Base-by-base conservation (phyloP, 2,888 invertebrate genomes). In the Heliconius erato region DNA sequence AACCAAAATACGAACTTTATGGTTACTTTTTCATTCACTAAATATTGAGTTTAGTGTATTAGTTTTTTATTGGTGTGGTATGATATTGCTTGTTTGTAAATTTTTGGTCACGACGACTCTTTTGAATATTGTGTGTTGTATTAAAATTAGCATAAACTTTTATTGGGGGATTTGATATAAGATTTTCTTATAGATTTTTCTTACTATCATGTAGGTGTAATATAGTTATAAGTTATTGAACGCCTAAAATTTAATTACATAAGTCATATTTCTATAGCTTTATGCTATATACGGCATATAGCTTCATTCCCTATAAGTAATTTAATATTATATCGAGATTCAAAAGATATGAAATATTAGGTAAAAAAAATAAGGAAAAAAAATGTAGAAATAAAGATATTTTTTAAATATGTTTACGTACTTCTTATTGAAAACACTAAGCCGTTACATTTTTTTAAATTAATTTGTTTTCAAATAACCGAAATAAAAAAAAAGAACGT, bases 1-100 rank as follows among this genome's bases (percentile, higher is more conserved):
- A 76, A 79, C 26, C 79, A 68, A 81, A 84, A 84, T 82, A 83
- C 77, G 72, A 72, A 76, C 68, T 85, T 82, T 85, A 82, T 76
- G 80, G 79, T 77, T 59, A 80, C 71, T 81, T 83, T 72, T 80
- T 82, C 74, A 82, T 79, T 85, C 79, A 83, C 83, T 79, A 83
- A 82, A 82, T 82, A 82, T 85, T 80, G 80, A 80, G 79, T 77
- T 85, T 74, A 68, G 65, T 68, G 68, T 44, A 74, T 83, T 80
- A 83, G 44, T n/a, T 77, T 84, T 40, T 79, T 79, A 80, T 80
- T 54, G 68, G 26, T 2, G 26, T 28, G 26, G 32, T 67, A 19
- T 49, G 69, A 40, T 40, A 63, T 76, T 59, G 35, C 76, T 63
- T 77, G 63, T 76, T 76, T 63, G 40, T 77, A 77, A 49, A 12